Evolutionary conservation across 2,113 vertebrate genomes (phyloP).

Genomic region (Neomonachus schauinslandi): DNA sequence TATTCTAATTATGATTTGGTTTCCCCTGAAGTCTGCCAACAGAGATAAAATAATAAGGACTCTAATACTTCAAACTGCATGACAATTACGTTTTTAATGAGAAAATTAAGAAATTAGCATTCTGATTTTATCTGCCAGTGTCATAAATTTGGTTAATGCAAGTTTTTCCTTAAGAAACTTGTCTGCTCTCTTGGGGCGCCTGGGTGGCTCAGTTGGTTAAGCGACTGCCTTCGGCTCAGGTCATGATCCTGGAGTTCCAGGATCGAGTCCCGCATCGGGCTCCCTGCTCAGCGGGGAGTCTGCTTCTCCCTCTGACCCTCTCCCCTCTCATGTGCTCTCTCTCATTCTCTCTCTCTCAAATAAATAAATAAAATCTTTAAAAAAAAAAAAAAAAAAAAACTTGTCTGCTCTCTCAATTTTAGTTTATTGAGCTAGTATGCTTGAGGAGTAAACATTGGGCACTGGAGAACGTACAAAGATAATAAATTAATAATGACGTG

Average conservation of each 20-base stretch:
- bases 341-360: too few species aligned
- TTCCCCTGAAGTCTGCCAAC: slow-evolving; percentile 29
- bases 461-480: not conserved
- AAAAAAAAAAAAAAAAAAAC: too few species aligned
- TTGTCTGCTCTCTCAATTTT: not conserved
- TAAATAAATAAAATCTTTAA: too few species aligned
- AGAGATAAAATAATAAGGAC: slow-evolving; percentile 58
- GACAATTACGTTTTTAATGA: slow-evolving; percentile 56
- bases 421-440: not conserved
- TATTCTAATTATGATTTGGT: slow-evolving; percentile 40
- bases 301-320: too few species aligned
- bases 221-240: too few species aligned
- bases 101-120: slow-evolving; percentile 33
- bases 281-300: too few species aligned
- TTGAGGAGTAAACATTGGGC: not conserved
- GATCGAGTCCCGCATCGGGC: too few species aligned
- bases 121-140: slow-evolving; percentile 14
- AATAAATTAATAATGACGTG: not conserved
- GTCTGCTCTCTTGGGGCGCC: not conserved
- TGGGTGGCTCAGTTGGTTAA: too few species aligned
- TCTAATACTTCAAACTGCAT: slow-evolving; percentile 21
- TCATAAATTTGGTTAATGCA: not conserved
- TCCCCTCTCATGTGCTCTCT: too few species aligned
- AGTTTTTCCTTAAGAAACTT: not conserved
- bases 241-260: too few species aligned